phyloP scores from a whole-genome alignment of 2,888 invertebrate species.

The Philhelius pedissequus region DNA sequence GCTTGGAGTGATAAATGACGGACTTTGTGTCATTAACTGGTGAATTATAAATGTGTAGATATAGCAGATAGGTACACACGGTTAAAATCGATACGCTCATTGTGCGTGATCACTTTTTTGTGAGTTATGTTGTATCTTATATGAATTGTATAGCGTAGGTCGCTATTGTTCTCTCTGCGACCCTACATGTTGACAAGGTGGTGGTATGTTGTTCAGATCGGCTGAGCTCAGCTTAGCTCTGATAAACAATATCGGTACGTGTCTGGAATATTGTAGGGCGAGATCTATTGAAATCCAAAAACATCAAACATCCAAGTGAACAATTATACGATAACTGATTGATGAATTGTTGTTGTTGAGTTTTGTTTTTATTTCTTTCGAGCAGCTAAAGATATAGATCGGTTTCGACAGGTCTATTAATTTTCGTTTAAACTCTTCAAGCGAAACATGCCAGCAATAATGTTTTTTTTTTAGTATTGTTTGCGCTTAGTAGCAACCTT shows the following conservation, averaged over 20 bases:
- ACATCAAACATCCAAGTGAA: slow-evolving; percentile 41
- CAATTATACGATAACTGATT: slow-evolving; percentile 60
- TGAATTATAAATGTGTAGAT: slow-evolving; percentile 60
- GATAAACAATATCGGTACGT: slow-evolving; percentile 61
- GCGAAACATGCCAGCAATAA: slow-evolving; percentile 46
- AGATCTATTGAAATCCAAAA: slow-evolving; percentile 54
- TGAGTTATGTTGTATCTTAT: slow-evolving; percentile 11
- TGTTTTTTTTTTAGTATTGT: slow-evolving; percentile 44
- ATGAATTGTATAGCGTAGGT: slow-evolving; percentile 11
- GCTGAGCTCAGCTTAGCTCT: slow-evolving; percentile 20
- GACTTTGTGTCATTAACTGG: slow-evolving; percentile 66
- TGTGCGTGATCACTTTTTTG: slow-evolving; percentile 39
- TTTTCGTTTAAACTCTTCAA: slow-evolving; percentile 60
- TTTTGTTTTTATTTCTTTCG: slow-evolving; percentile 17
- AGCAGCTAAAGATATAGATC: slow-evolving; percentile 24
- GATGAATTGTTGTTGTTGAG: slow-evolving; percentile 58
- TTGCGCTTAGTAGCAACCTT: slow-evolving; percentile 51
- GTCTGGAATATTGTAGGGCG: slow-evolving; percentile 44
- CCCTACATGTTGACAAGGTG: slow-evolving; percentile 68
- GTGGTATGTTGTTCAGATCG: slow-evolving; percentile 30
- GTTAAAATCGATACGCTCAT: slow-evolving; percentile 62
- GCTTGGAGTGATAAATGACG: slow-evolving; percentile 60
- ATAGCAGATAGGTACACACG: slow-evolving; percentile 29
- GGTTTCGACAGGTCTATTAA: slow-evolving; percentile 52
- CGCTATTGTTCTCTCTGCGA: slow-evolving; percentile 52